Base-by-base conservation (phyloP, 1,140 invertebrate genomes). In the Drosophila leontia region DNA sequence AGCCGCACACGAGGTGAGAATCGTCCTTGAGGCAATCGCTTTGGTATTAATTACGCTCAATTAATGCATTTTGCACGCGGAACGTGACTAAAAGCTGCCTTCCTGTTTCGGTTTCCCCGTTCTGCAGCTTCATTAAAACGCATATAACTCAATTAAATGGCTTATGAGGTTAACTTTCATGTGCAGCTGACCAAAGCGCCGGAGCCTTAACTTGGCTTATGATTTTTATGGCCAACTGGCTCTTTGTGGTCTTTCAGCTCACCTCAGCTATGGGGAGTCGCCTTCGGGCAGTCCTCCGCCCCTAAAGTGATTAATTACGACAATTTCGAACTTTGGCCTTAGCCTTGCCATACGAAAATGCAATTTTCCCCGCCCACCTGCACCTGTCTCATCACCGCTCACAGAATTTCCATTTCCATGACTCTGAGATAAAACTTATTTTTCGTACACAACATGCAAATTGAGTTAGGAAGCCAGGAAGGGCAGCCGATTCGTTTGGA, bases 91-190 rank as follows among this genome's bases (percentile, higher is more conserved):
- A 70, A 56, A 70, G 65, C 47, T 69, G 51, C 45, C 9, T 50
- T 23, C 41, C 45, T n/a, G 35, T 39, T 41, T 44, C 32, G 41
- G 59, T 17, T 60, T 23, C 37, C 11, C 42, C 23, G 41, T 7
- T 56, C 55, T 75, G 79, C 68, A 65, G 78, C 74, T 75, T 63
- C 60, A 85, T 85, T 86, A 75, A 78, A 78, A 64, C 57, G 61
- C 64, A 68, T 75, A 85, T 82, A 85, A 86, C 85, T 85, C 82
- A 82, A 86, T 85, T 86, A 86, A 23, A 45, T 41, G 35, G 78
- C 64, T 81, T 81, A 85, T 67, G 67, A 78, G 77, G 57, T 60
- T 58, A 51, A 42, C 44, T 60, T 59, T 37, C 53, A 63, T 59
- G 45, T 65, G 64, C 65, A 51, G 63, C 34, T 57, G 35, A 47